phyloP scores from a whole-genome alignment of 2,888 invertebrate genomes.

The Lottia scabra region DNA sequence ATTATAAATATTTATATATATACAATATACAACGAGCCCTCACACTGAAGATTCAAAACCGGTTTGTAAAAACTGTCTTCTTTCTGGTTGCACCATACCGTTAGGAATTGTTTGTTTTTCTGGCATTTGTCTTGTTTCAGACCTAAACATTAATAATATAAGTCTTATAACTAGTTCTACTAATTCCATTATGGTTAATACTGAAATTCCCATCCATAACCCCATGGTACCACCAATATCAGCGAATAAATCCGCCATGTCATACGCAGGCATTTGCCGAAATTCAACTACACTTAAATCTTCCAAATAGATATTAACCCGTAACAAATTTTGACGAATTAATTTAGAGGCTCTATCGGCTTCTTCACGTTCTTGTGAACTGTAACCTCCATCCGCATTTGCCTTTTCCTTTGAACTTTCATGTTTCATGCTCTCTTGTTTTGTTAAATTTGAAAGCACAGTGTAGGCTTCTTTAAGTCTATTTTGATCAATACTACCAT shows the following conservation, averaged over 20 bases:
- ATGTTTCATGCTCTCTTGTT: not conserved
- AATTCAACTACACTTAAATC: conserved; percentile 57
- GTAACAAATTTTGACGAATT: conserved; percentile 54
- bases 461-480: conserved; percentile 15
- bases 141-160: conserved; percentile 42
- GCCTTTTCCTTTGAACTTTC: not conserved
- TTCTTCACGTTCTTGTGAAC: not conserved
- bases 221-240: conserved; percentile 61
- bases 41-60: not conserved
- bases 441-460: conserved; percentile 15
- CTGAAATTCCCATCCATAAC: conserved; percentile 61
- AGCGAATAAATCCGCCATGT: conserved; percentile 52
- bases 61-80: not conserved
- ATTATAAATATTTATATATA: too few relatives aligned
- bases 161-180: conserved; percentile 49
- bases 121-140: conserved; percentile 34
- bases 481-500: conserved; percentile 5
- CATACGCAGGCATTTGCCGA: conserved; percentile 53
- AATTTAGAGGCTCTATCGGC: conserved; percentile 42
- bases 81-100: not conserved
- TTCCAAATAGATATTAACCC: conserved; percentile 57
- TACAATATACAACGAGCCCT: not conserved
- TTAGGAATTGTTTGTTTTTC: not conserved
- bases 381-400: not conserved
- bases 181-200: conserved; percentile 55